phyloP scores from a whole-genome alignment of 2,113 vertebrate species.

The Charina bottae region DNA sequence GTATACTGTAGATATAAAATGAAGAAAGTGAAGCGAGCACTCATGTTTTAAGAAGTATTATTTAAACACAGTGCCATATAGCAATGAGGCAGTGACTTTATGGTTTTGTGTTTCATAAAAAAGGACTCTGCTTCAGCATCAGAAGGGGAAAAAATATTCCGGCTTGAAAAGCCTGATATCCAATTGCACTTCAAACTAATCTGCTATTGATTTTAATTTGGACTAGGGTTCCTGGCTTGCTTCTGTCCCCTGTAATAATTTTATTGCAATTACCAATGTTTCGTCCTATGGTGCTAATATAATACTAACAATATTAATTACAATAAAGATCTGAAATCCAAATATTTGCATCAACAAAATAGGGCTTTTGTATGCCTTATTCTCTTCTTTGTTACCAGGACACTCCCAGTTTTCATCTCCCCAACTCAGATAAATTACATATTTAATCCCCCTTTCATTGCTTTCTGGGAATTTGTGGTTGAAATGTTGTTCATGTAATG shows the following conservation, averaged over 20 bases:
- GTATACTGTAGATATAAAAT: conserved; percentile 22
- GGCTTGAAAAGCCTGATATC: conserved; percentile 33
- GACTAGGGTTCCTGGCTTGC: background rate
- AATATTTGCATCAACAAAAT: conserved; percentile 52
- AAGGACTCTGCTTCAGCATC: background rate
- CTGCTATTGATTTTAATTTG: conserved; percentile 49
- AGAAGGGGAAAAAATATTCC: conserved; percentile 29
- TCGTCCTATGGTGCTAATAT: conserved; percentile 38
- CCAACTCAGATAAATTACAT: background rate
- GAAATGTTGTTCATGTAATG: background rate
- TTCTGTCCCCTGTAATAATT: conserved; percentile 38
- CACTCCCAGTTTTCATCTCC: background rate
- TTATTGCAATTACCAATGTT: background rate
- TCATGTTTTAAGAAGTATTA: conserved; percentile 18
- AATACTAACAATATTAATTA: conserved; percentile 43
- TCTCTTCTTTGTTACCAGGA: background rate
- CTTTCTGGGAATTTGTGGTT: background rate
- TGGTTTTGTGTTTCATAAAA: conserved; percentile 7
- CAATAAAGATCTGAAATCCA: conserved; percentile 36
- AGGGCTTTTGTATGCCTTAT: conserved; percentile 12
- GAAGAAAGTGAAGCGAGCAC: conserved; percentile 16
- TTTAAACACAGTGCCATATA: conserved; percentile 20
- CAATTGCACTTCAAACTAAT: conserved; percentile 29
- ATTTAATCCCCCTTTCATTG: background rate
- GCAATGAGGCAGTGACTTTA: conserved; percentile 11